Evolutionary conservation across 2,888 invertebrate species (phyloP).

Genomic region (Plemyria rubiginata): DNA sequence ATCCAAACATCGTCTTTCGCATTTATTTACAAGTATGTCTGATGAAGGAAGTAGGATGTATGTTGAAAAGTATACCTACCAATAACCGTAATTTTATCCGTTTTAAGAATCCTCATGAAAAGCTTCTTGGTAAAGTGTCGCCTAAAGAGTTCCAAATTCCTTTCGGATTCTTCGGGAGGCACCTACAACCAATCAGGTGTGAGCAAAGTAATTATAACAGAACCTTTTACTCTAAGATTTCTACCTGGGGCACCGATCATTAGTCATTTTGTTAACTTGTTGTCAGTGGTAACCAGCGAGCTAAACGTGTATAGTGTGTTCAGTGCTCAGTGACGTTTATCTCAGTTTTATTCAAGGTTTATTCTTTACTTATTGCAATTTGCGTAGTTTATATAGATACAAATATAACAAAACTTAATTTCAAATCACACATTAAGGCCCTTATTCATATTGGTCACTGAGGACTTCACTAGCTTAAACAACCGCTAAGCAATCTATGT

Average conservation of each 20-base stretch:
- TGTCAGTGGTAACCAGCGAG: not conserved
- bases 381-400: too few species aligned
- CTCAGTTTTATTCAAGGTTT: not conserved
- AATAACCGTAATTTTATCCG: slow-evolving; percentile 63
- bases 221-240: not conserved
- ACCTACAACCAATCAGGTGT: slow-evolving; percentile 44
- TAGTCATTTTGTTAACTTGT: slow-evolving; percentile 3
- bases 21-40: too few species aligned
- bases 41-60: not conserved
- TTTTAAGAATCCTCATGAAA: slow-evolving; percentile 56
- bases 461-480: too few species aligned
- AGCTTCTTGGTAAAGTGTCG: slow-evolving; percentile 53
- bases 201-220: slow-evolving; percentile 1
- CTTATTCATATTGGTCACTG: too few species aligned
- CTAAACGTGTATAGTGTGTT: not conserved
- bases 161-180: slow-evolving; percentile 49
- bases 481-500: too few species aligned
- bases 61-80: slow-evolving; percentile 47
- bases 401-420: too few species aligned
- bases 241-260: slow-evolving; percentile 7
- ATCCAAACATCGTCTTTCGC: too few species aligned
- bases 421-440: too few species aligned
- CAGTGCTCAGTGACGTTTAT: not conserved
- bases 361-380: too few species aligned
- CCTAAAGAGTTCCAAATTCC: slow-evolving; percentile 50